A percentile compares a stretch with the other conserved stretches of the same genome.
Conservation (phyloP, 2,113 vertebrate genomes). For the Zosterops borbonicus region DNA sequence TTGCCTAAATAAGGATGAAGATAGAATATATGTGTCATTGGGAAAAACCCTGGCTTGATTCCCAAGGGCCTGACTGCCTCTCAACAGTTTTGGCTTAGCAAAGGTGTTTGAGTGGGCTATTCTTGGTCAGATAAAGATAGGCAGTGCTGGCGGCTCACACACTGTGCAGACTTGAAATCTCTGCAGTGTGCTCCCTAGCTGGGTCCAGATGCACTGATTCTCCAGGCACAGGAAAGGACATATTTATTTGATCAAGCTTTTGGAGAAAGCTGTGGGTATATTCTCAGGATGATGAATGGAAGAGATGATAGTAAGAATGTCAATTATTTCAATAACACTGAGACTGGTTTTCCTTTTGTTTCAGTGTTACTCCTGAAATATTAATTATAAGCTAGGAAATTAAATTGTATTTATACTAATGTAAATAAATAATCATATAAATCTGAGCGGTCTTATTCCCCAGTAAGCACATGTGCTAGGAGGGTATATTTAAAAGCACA, state of each 20-base stretch:
- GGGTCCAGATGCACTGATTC: neutral
- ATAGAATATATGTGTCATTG: constrained; percentile 25
- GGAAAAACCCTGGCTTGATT: constrained; percentile 22
- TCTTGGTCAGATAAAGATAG: constrained; percentile 39
- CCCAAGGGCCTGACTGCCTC: neutral
- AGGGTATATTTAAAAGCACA: neutral
- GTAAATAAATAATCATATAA: neutral
- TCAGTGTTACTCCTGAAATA: neutral
- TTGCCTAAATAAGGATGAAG: constrained; percentile 8
- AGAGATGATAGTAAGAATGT: neutral
- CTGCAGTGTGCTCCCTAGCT: neutral
- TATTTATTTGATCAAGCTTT: constrained; percentile 24
- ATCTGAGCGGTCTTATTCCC: neutral
- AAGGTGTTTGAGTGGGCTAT: neutral
- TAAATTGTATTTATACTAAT: neutral
- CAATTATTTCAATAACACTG: neutral
- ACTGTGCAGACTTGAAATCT: neutral
- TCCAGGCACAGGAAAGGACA: neutral
- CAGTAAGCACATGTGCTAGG: neutral
- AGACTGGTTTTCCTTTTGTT: neutral
- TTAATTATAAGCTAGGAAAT: neutral
- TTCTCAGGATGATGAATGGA: neutral
- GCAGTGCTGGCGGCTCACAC: neutral
- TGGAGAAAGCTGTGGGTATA: neutral
- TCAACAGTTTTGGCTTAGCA: constrained; percentile 12